phyloP scores from a whole-genome alignment of 64 coral and sea anemone species.

The Stichodactyla mertensii region DNA sequence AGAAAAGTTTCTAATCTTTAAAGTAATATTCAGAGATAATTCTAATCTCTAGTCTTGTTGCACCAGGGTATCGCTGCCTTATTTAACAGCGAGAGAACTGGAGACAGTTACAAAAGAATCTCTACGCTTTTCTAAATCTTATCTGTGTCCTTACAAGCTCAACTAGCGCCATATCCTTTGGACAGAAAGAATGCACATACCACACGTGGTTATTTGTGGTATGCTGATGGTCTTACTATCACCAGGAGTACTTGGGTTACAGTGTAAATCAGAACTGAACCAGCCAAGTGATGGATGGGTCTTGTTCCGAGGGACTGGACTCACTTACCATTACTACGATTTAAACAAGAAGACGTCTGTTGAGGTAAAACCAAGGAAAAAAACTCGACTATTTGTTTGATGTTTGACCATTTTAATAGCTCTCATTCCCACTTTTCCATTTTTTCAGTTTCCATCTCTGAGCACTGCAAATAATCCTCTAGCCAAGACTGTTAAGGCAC shows the following conservation, averaged over 20 bases:
- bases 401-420: no score
- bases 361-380: neutral
- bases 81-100: no score
- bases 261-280: slow-evolving; percentile 1
- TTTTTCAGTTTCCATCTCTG: neutral
- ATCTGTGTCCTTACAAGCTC: no score
- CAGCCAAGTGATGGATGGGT: neutral
- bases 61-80: no score
- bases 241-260: neutral
- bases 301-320: neutral
- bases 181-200: no score
- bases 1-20: no score
- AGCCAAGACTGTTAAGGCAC: neutral
- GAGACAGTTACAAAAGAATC: no score
- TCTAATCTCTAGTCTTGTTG: no score
- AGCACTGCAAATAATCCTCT: neutral
- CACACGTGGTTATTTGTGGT: neutral
- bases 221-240: neutral
- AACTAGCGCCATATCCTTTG: no score
- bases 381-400: no score
- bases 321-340: neutral
- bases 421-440: neutral
- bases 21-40: no score
- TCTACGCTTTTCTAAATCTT: no score
- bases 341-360: neutral